phyloP scores from a whole-genome alignment of 2,113 vertebrate species.

The Choloepus hoffmanni region DNA sequence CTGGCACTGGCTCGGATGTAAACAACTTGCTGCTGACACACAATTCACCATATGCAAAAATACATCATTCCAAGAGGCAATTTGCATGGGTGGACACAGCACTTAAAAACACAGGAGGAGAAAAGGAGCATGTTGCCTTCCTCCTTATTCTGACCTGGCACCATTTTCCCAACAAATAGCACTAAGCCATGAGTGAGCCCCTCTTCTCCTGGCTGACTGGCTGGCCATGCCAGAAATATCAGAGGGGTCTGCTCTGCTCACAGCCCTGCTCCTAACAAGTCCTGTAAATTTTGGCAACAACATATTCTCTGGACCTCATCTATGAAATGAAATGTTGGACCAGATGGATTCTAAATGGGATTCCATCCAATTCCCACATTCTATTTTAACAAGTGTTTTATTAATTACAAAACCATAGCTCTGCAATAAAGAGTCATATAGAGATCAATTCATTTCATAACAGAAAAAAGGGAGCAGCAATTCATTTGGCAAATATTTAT shows the following conservation, averaged over 20 bases:
- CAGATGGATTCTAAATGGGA: neutral
- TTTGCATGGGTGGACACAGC: neutral
- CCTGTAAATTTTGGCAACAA: neutral
- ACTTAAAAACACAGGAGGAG: accelerated
- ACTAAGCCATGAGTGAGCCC: no score
- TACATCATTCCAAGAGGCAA: neutral
- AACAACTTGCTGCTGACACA: conserved; percentile 27
- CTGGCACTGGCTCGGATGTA: conserved; percentile 23
- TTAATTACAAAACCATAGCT: neutral
- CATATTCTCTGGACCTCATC: neutral
- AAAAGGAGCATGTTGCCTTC: accelerated
- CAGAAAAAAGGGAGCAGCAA: neutral
- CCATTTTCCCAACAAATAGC: neutral
- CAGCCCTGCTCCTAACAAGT: neutral
- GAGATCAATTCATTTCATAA: neutral
- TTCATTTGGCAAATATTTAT: neutral
- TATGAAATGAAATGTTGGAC: neutral
- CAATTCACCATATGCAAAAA: neutral
- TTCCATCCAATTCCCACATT: neutral
- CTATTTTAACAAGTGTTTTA: conserved; percentile 24
- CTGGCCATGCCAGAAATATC: neutral
- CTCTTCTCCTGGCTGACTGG: neutral
- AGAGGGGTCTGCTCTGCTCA: neutral
- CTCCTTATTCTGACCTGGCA: neutral
- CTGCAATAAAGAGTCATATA: neutral